phyloP scores from a whole-genome alignment of 1,140 invertebrate species.

The Danaus plexippus region DNA sequence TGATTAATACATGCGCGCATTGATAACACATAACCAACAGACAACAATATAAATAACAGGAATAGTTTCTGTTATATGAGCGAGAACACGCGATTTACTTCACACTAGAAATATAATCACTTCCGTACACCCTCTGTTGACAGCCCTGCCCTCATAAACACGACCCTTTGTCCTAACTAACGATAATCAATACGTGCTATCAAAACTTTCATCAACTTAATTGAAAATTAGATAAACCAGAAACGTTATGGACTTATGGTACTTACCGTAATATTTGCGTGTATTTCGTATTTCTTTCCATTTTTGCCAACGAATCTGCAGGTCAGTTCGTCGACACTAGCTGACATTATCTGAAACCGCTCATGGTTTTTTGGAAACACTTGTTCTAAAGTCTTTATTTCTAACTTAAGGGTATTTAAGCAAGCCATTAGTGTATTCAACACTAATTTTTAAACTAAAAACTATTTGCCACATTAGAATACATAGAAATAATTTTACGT shows the following conservation, averaged over 20 bases:
- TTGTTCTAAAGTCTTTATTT: constrained; percentile 96
- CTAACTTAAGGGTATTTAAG: constrained; percentile 96
- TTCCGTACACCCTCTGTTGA: constrained; percentile 68
- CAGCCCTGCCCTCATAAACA: constrained; percentile 70
- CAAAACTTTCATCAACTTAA: constrained; percentile 14
- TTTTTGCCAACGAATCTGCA: constrained; percentile 96
- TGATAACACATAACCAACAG: constrained; percentile 10
- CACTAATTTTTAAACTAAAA: constrained; percentile 62
- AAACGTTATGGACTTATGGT: constrained; percentile 4
- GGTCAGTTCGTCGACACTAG: constrained; percentile 97
- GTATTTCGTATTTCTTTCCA: constrained; percentile 96
- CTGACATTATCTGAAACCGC: constrained; percentile 96
- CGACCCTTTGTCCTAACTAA: constrained; percentile 62
- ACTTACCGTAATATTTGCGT: constrained; percentile 98
- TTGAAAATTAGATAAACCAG: constrained; percentile 3
- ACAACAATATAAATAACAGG: constrained; percentile 16
- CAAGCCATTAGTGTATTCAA: constrained; percentile 88
- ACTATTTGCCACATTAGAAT: constrained; percentile 57
- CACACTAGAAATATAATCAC: constrained; percentile 32
- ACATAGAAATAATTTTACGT: constrained; percentile 65
- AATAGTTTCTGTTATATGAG: constrained; percentile 10
- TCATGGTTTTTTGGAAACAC: constrained; percentile 96
- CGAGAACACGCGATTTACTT: constrained; percentile 17
- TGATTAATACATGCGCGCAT: constrained; percentile 30
- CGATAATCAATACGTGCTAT: constrained; percentile 61